Evolutionary conservation across 2,888 invertebrate genomes (phyloP).

Genomic region (Aricia artaxerxes): DNA sequence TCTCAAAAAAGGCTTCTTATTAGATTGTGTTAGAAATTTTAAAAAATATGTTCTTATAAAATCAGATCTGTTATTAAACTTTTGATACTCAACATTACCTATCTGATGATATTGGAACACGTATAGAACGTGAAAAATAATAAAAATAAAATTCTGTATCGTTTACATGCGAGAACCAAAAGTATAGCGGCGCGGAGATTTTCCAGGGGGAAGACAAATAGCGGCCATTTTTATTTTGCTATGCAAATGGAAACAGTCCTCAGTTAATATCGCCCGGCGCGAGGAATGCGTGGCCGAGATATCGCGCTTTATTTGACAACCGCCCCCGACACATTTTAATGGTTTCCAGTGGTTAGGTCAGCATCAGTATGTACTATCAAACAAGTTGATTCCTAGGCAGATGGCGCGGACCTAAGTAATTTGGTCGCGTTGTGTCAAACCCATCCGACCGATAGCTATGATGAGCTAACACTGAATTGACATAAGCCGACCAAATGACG

Average conservation of each 20-base stretch:
- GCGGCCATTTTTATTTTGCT: conserved; percentile 50
- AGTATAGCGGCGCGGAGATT: conserved; percentile 42
- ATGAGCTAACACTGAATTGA: too few species aligned
- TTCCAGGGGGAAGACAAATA: conserved; percentile 47
- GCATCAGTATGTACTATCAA: neutral
- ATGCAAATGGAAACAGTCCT: conserved; percentile 47
- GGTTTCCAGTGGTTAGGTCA: neutral
- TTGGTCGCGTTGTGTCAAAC: too few species aligned
- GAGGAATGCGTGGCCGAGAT: conserved; percentile 42
- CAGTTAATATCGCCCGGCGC: conserved; percentile 45
- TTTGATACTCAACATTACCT: too few species aligned
- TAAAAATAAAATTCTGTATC: neutral
- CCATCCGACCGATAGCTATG: too few species aligned
- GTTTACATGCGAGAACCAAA: conserved; percentile 28
- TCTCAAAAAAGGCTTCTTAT: too few species aligned
- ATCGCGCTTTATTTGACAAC: conserved; percentile 45
- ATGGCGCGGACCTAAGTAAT: too few species aligned
- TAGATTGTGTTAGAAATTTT: too few species aligned
- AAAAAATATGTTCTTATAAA: too few species aligned
- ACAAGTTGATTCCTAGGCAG: too few species aligned
- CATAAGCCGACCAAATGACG: too few species aligned
- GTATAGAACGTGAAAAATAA: neutral
- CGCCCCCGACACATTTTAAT: neutral
- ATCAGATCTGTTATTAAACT: too few species aligned
- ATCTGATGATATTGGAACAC: too few species aligned